These are phyloP conservation scores for Pseudomugil gertrudae DNA, from an alignment of 2,797 vertebrate genomes.

Conservation along the genomic window DNA sequence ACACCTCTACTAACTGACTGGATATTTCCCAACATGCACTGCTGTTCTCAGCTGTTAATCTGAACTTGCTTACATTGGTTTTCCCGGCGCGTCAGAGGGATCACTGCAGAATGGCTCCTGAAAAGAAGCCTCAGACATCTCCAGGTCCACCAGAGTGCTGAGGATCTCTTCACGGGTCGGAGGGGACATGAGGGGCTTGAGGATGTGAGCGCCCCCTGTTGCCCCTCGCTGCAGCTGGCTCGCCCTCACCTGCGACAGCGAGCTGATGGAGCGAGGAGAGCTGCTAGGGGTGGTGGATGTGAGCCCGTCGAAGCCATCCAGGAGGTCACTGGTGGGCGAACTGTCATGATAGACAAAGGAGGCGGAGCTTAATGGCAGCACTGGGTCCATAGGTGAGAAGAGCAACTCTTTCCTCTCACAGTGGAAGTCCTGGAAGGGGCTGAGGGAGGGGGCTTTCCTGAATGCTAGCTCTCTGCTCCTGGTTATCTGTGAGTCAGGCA, in stretches of 20 bases:
- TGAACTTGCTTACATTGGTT: constrained; percentile 87
- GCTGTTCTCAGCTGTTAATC: too few relatives aligned
- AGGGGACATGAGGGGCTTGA: constrained; percentile 98
- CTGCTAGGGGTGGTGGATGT: constrained; percentile 92
- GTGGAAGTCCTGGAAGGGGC: constrained; percentile 92
- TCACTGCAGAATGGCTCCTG: constrained; percentile 98
- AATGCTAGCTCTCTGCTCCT: constrained; percentile 74
- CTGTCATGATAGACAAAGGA: constrained; percentile 89
- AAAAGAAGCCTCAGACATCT: constrained; percentile 93
- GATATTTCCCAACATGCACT: too few relatives aligned
- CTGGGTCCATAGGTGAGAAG: constrained; percentile 81
- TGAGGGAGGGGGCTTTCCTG: constrained; percentile 85
- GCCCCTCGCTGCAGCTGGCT: constrained; percentile 85
- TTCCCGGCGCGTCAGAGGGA: constrained; percentile 92
- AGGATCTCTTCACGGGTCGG: constrained; percentile 96
- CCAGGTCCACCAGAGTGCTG: constrained; percentile 89
- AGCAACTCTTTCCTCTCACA: constrained; percentile 85
- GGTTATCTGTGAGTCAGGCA: constrained; percentile 78
- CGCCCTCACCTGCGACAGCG: constrained; percentile 89
- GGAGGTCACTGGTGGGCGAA: constrained; percentile 86
- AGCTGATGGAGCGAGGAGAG: constrained; percentile 93
- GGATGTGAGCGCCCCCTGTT: constrained; percentile 86
- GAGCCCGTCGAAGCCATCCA: constrained; percentile 83
- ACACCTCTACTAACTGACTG: too few relatives aligned
- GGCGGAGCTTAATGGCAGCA: constrained; percentile 84